Base-by-base conservation (phyloP, 2,888 invertebrate genomes). In the Acanthoscelides obtectus region DNA sequence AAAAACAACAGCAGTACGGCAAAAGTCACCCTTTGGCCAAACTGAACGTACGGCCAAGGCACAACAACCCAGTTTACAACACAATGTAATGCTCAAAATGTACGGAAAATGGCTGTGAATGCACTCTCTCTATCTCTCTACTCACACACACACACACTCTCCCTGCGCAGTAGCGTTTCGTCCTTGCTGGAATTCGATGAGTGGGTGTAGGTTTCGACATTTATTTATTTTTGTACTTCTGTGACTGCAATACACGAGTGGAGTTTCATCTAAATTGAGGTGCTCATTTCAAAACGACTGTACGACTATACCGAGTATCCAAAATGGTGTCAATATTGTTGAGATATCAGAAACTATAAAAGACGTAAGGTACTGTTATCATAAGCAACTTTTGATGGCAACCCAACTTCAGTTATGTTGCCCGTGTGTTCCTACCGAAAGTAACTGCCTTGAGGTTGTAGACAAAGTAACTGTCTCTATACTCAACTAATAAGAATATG, bases 21-120 rank as follows among this genome's bases (percentile, higher is more conserved):
- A 95, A 94, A 86, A 95, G 94, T 82, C 96, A 97, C 89, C 96
- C 97, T 78, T 89, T 97, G 83, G 92, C 95, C 81, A 93, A 93
- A 90, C 90, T 97, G 86, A 92, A 92, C 87, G 89, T 92, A 86
- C 91, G 93, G 88, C 89, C 90, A 81, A 89, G 91, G 87, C 89
- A 92, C 87, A 93, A 93, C 86, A 92, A 94, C 88, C 90, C 93
- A 83, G 93, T 94, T 86, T 95, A 94, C 87, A 95, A 95, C 88
- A 95, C 94, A 83, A 94, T 95, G 95, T 95, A 92, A 92, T 80
- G 82, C 81, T 81, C 45, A 45, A 45, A 45, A 45, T 45, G 45
- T 79, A 79, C 78, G 75, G 76, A 79, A 75, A 77, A 77, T 45
- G 82, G 81, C 81, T 82, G 82, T 82, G 82, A 81, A 80, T 79